Percentiles rank a stretch among this genome's conserved stretches.
Evolutionary conservation across 2,888 invertebrate species (phyloP).

Genomic region (Agrochola lota): DNA sequence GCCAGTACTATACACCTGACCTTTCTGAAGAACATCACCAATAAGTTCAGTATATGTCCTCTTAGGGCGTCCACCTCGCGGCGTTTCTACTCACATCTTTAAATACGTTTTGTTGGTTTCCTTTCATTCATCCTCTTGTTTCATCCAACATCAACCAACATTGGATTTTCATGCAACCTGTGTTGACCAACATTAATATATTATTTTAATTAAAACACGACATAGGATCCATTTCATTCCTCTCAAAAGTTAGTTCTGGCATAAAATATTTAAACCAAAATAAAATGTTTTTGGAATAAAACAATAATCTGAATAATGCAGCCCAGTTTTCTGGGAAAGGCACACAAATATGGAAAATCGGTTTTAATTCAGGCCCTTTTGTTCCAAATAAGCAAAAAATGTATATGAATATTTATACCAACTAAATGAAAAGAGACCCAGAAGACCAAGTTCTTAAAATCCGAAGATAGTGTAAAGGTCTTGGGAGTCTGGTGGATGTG

Average conservation of each 20-base stretch:
- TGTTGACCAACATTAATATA: not conserved
- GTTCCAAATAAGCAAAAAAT: constrained; percentile 3
- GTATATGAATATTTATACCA: not conserved
- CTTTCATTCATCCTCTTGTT: not conserved
- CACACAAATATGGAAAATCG: constrained; percentile 11
- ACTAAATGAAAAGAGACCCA: not conserved
- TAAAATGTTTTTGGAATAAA: not conserved
- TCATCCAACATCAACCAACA: not conserved
- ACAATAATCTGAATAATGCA: not conserved
- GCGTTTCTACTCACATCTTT: no score
- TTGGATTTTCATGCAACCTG: not conserved
- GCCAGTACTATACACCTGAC: not conserved
- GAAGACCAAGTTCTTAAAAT: not conserved
- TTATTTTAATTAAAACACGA: not conserved
- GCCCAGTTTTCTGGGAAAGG: not conserved
- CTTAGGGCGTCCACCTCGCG: no score
- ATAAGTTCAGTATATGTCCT: no score
- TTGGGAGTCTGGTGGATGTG: not conserved
- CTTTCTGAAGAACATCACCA: not conserved
- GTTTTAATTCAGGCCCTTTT: constrained; percentile 9
- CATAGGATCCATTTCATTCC: not conserved
- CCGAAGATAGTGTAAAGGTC: not conserved
- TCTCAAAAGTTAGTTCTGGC: not conserved
- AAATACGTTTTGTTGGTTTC: no score
- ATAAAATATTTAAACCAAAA: not conserved